phyloP scores from a whole-genome alignment of 2,888 invertebrate genomes.

The Herminia tarsipennalis region DNA sequence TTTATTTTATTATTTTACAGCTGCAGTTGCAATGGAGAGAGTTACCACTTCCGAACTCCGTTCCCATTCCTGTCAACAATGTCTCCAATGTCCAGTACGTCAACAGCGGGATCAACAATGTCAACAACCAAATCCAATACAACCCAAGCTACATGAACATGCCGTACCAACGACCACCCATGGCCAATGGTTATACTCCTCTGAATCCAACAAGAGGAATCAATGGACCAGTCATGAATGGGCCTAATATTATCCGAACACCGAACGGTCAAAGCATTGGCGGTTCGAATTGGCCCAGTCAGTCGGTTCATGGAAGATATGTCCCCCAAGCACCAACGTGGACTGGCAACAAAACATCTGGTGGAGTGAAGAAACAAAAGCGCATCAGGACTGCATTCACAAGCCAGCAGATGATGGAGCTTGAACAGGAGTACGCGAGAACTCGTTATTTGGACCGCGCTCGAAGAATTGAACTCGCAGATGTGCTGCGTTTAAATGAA shows the following conservation, averaged over 20 bases:
- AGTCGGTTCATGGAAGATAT: conserved; percentile 25
- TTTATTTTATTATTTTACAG: conserved; percentile 22
- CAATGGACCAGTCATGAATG: conserved; percentile 13
- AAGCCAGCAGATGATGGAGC: conserved; percentile 89
- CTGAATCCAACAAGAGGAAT: no score
- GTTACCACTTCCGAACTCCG: conserved; percentile 23
- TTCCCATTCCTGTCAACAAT: conserved; percentile 21
- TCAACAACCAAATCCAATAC: conserved; percentile 17
- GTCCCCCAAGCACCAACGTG: conserved; percentile 35
- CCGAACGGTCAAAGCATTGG: conserved; percentile 30
- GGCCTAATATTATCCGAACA: conserved; percentile 19
- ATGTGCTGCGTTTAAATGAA: conserved; percentile 54
- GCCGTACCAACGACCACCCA: conserved; percentile 15
- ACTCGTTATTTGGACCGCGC: conserved; percentile 90
- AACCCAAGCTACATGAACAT: conserved; percentile 31
- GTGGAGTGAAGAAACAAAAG: conserved; percentile 76
- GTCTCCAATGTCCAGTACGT: conserved; percentile 23
- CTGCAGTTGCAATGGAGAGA: conserved; percentile 51
- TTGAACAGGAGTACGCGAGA: conserved; percentile 90
- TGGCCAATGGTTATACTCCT: no score
- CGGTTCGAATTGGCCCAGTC: conserved; percentile 22
- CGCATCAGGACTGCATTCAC: conserved; percentile 92
- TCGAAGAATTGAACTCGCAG: conserved; percentile 87
- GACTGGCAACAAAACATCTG: conserved; percentile 40
- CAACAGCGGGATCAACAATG: conserved; percentile 31